These are phyloP conservation scores for Globodera rostochiensis DNA, from an alignment of 1,140 invertebrate genomes.

Conservation along the genomic window DNA sequence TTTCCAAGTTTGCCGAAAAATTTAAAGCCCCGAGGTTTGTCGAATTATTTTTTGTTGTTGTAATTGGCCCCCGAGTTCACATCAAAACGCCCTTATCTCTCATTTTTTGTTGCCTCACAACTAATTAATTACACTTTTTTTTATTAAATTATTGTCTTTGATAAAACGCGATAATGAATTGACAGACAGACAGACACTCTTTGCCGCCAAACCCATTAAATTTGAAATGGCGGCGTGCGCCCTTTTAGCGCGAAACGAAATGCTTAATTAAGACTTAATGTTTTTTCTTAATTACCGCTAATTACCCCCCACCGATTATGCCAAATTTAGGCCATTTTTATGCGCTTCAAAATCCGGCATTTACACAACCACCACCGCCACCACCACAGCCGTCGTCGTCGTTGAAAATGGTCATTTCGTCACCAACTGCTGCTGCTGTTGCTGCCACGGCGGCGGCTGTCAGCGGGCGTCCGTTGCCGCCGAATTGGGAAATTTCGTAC, in stretches of 20 bases:
- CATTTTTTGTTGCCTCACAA: no score
- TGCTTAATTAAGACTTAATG: not conserved
- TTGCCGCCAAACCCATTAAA: no score
- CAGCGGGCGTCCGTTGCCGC: slow-evolving; percentile 80
- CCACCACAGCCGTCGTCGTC: not conserved
- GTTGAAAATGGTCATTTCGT: not conserved
- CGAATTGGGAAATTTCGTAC: slow-evolving; percentile 95
- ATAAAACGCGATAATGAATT: not conserved
- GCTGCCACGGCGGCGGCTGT: slow-evolving; percentile 28
- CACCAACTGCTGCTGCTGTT: not conserved
- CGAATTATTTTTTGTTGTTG: no score
- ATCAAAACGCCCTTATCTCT: no score
- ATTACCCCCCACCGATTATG: not conserved
- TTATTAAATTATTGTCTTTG: no score
- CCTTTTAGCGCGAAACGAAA: no score
- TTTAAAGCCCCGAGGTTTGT: no score
- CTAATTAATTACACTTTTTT: no score
- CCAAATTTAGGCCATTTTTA: slow-evolving; percentile 60
- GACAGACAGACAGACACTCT: no score
- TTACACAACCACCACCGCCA: slow-evolving; percentile 31
- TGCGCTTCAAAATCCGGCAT: slow-evolving; percentile 57
- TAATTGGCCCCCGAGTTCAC: no score
- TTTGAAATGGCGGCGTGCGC: no score
- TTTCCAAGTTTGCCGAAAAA: no score
- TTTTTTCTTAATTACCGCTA: not conserved